Evolutionary conservation across 2,888 invertebrate genomes (phyloP).

Genomic region (Parascotia fuliginaria): DNA sequence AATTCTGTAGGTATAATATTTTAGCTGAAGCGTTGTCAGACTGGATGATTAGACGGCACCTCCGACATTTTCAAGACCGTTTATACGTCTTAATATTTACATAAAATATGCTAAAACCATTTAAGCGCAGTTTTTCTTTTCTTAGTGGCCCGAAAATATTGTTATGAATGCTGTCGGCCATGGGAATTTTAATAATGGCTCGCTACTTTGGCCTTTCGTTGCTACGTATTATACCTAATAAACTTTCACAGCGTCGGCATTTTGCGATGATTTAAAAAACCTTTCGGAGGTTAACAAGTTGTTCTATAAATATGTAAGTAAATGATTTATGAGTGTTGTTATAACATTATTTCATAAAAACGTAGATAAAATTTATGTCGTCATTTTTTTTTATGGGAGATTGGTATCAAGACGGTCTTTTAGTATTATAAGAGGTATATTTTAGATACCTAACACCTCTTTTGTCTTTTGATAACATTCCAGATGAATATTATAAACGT

Average conservation of each 20-base stretch:
- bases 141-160: constrained; percentile 70
- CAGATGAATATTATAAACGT: no score
- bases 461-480: no score
- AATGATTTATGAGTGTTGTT: constrained; percentile 24
- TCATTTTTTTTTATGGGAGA: no score
- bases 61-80: constrained; percentile 51
- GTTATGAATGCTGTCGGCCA: constrained; percentile 62
- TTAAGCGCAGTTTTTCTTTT: constrained; percentile 70
- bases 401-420: no score
- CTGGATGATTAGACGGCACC: constrained; percentile 41
- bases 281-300: constrained; percentile 41
- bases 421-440: no score
- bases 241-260: constrained; percentile 42
- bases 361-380: constrained; percentile 7
- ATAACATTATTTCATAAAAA: constrained; percentile 9
- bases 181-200: constrained; percentile 64
- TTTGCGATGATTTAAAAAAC: constrained; percentile 37
- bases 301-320: constrained; percentile 38
- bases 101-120: constrained; percentile 74
- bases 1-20: constrained; percentile 38
- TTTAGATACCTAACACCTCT: no score
- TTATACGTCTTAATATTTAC: constrained; percentile 63
- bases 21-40: constrained; percentile 39
- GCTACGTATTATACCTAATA: constrained; percentile 54
- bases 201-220: constrained; percentile 40